Percentiles rank a stretch among this genome's conserved stretches.
Evolutionary conservation across 2,797 vertebrate genomes (phyloP).

Genomic region (Acropternis orthonyx): DNA sequence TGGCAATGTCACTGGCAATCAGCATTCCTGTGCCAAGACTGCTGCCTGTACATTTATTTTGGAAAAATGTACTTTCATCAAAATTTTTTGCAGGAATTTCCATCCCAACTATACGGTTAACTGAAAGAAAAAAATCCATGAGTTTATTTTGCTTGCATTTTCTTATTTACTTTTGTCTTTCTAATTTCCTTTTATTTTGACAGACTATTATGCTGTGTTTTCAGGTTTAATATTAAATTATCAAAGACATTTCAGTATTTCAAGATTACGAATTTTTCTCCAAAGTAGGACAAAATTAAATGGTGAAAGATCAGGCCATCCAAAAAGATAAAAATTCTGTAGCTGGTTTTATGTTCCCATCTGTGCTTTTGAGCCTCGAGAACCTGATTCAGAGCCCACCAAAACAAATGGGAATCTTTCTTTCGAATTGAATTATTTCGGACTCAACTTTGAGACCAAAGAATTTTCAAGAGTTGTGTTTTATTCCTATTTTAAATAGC

Average conservation of each 20-base stretch:
- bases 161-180: not conserved
- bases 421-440: not conserved
- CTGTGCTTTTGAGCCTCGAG: not conserved
- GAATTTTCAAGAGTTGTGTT: not conserved
- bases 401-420: not conserved
- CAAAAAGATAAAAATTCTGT: not conserved
- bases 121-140: not conserved
- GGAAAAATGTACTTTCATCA: not conserved
- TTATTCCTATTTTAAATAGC: not conserved
- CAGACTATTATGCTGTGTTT: not conserved
- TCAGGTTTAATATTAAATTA: not conserved
- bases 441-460: not conserved
- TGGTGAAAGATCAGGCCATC: not conserved
- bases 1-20: not conserved
- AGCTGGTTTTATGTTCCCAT: not conserved
- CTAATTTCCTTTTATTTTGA: not conserved
- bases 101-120: not conserved
- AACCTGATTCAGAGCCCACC: not conserved
- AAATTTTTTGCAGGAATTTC: not conserved
- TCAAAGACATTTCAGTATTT: not conserved
- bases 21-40: not conserved
- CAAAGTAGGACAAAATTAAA: not conserved
- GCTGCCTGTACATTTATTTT: not conserved
- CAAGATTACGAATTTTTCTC: not conserved
- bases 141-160: not conserved